Percentiles rank a stretch among this genome's conserved stretches.
Conservation (phyloP, 2,113 vertebrate genomes). For the Sus scrofa region DNA sequence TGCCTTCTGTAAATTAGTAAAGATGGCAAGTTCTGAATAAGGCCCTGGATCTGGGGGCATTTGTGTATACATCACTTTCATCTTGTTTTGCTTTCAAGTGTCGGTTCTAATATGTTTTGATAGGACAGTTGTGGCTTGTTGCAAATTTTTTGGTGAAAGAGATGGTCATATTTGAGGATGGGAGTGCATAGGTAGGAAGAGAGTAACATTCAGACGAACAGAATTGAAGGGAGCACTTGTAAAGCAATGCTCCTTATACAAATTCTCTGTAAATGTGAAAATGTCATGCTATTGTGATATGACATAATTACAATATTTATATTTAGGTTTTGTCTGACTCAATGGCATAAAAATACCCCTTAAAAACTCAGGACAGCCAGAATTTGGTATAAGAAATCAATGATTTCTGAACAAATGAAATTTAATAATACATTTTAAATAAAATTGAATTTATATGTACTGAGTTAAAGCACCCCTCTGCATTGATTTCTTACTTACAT, state of each 20-base stretch:
- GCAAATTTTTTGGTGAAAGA: background rate
- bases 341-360: background rate
- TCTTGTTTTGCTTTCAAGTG: background rate
- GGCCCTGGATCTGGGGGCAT: background rate
- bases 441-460: background rate
- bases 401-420: background rate
- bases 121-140: background rate
- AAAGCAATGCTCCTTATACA: background rate
- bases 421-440: background rate
- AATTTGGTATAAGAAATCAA: background rate
- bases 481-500: background rate
- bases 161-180: background rate
- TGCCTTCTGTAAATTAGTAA: background rate
- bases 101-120: background rate
- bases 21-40: background rate
- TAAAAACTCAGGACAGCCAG: background rate
- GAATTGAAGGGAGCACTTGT: background rate
- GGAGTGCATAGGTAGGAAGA: background rate
- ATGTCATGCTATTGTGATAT: background rate
- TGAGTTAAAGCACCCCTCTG: background rate
- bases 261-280: background rate
- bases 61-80: background rate
- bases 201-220: background rate
- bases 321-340: background rate
- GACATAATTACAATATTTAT: background rate